Percentiles rank a stretch among this genome's conserved stretches.
phyloP scores from a whole-genome alignment of 1,140 invertebrate species.

The Brachystomella parvula region DNA sequence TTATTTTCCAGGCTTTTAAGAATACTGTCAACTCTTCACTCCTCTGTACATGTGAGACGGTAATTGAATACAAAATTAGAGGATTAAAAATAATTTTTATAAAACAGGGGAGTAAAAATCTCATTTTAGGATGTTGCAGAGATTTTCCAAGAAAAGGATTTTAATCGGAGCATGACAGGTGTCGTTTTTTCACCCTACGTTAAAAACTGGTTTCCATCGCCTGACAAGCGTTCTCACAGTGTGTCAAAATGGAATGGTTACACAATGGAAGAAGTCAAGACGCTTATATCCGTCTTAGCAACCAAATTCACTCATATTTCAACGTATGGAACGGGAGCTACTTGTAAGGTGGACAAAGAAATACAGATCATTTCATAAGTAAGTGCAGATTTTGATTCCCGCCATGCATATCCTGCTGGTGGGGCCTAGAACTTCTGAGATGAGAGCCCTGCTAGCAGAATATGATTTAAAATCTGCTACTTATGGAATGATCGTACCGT shows the following conservation, averaged over 20 bases:
- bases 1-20: neutral
- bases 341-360: neutral
- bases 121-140: neutral
- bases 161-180: neutral
- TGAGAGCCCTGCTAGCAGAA: too few relatives aligned
- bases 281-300: neutral
- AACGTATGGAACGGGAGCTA: constrained; percentile 12
- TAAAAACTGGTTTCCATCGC: constrained; percentile 4
- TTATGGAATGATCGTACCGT: too few relatives aligned
- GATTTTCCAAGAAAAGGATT: neutral
- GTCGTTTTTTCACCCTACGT: constrained; percentile 15
- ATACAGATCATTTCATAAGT: neutral
- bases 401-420: too few relatives aligned
- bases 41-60: neutral
- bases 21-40: neutral
- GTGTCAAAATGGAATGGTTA: constrained; percentile 3
- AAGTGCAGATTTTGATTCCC: neutral
- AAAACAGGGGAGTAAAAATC: neutral
- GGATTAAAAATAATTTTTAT: neutral
- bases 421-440: too few relatives aligned
- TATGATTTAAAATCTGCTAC: too few relatives aligned
- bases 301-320: constrained; percentile 14
- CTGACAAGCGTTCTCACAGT: neutral
- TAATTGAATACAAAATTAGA: neutral
- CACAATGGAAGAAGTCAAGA: constrained; percentile 10